Evolutionary conservation across 2,113 vertebrate genomes (phyloP).

Genomic region (Callipepla squamata): DNA sequence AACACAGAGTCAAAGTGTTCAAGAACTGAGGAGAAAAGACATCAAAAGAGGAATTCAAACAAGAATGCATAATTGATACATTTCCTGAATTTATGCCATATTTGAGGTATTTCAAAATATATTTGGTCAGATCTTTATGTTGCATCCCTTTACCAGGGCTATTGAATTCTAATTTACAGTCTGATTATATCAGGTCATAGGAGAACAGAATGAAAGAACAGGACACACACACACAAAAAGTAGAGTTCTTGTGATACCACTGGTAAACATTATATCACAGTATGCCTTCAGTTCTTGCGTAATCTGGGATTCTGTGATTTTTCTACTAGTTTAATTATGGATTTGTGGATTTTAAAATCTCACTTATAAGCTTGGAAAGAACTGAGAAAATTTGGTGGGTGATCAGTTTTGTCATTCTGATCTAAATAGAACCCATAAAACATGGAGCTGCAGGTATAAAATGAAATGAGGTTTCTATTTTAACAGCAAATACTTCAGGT

Average conservation of each 20-base stretch:
- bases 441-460: not conserved
- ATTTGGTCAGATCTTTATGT: not conserved
- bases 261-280: not conserved
- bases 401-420: not conserved
- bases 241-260: not conserved
- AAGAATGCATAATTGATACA: not conserved
- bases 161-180: not conserved
- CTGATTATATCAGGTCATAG: not conserved
- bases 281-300: not conserved
- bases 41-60: not conserved
- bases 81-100: not conserved
- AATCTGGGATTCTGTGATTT: not conserved
- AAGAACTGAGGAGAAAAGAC: not conserved
- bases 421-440: not conserved
- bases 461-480: not conserved
- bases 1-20: not conserved
- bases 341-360: not conserved
- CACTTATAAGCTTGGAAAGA: not conserved
- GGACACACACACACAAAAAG: accelerated
- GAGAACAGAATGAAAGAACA: not conserved
- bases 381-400: not conserved
- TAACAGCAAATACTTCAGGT: not conserved
- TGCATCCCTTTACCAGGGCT: not conserved
- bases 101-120: not conserved
- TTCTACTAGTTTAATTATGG: not conserved